phyloP scores from a whole-genome alignment of 1,140 invertebrate genomes.

The Ceratoteleas bidentatus region DNA sequence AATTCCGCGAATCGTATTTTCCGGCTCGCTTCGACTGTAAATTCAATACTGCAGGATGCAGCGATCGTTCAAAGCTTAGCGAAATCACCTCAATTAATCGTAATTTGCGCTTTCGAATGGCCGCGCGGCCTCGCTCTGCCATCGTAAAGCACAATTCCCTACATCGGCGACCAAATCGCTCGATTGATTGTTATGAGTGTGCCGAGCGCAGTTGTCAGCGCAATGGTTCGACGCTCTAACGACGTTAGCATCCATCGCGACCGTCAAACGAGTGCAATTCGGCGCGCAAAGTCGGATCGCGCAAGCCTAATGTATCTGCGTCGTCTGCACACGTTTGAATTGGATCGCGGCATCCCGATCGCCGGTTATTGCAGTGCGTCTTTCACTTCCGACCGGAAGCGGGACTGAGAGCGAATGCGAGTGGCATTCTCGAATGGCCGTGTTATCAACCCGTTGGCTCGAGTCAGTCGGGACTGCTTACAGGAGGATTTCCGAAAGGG shows the following conservation, averaged over 20 bases:
- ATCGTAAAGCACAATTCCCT: conserved; percentile 60
- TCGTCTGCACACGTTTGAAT: neutral
- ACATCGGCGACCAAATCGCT: conserved; percentile 50
- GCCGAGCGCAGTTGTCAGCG: conserved; percentile 49
- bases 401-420: no score
- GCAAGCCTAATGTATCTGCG: neutral
- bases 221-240: conserved; percentile 37
- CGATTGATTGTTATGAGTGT: conserved; percentile 58
- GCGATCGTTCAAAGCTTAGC: conserved; percentile 59
- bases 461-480: no score
- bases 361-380: no score
- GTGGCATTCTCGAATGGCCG: no score
- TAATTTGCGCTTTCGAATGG: conserved; percentile 56
- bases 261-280: conserved; percentile 15
- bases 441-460: no score
- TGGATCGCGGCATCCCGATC: neutral
- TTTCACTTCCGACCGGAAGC: no score
- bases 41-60: conserved; percentile 60
- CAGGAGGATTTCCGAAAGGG: no score
- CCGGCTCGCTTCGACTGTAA: conserved; percentile 48
- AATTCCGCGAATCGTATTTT: conserved; percentile 51
- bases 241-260: conserved; percentile 24
- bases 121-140: conserved; percentile 47
- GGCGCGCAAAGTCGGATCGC: conserved; percentile 9
- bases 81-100: conserved; percentile 63